Base-by-base conservation (phyloP, 2,113 vertebrate species). In the Paramormyrops kingsleyae region DNA sequence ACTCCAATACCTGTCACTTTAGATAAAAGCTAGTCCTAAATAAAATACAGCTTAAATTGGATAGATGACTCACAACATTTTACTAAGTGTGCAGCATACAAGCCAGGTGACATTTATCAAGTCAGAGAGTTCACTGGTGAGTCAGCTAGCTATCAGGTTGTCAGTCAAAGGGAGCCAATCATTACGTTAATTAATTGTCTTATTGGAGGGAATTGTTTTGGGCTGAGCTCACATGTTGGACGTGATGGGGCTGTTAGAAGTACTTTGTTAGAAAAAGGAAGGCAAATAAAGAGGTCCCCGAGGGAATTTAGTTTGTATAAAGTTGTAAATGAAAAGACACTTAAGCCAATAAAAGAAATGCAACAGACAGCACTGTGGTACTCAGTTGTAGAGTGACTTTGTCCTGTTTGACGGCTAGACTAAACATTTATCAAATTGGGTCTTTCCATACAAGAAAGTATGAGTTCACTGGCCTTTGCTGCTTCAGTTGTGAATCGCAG, bases 171-270 rank as follows among this genome's bases (percentile, higher is more conserved):
- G 5, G 49, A 88, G 4, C 17, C 15, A 19, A 62, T 44, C n/a
- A 66, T 62, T 88, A 42, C n/a, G 35, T 88, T 88, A 62, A 88
- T 66, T 59, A 66, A 88, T 44, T 88, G 52, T 27, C 53, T 88
- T 62, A 88, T 88, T 88, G 35, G 53, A 59, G 56, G 53, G 56
- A n/a, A 66, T 42, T 62, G 53, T 88, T 62, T 62, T 62, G 53
- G 39, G 87, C 52, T 1, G 15, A 15, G 21, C 56, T 44, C 35
- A 50, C 12, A 31, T 66, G 52, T 21, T 88, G 56, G 19, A 88
- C 39, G 49, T 12, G 87, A 56, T 53, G 27, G 50, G 27, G 8
- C n/a, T 53, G 85, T 47, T 56, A 50, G 13, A 35, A 49, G 50
- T 50, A 15, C 31, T 87, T 56, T 56, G 85, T 35, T 21, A 49